Evolutionary conservation across 2,888 invertebrate species (phyloP).

Genomic region (Microctonus brassicae): DNA sequence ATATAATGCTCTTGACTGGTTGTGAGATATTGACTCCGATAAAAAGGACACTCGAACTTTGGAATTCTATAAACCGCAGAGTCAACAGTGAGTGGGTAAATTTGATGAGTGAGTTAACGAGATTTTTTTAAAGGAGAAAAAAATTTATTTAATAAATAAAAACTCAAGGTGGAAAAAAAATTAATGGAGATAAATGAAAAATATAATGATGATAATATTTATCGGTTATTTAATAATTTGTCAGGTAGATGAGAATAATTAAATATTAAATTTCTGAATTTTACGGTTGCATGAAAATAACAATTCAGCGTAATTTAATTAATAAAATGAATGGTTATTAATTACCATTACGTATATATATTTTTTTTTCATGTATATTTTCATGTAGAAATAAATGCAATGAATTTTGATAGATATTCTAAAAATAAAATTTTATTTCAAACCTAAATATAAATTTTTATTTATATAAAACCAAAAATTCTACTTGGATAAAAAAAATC

Average conservation of each 20-base stretch:
- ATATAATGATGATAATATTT: background rate
- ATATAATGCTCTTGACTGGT: background rate
- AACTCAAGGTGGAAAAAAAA: too few species aligned
- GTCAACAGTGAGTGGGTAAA: background rate
- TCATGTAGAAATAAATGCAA: too few species aligned
- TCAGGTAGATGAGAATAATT: conserved; percentile 7
- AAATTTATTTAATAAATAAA: too few species aligned
- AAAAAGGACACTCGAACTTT: conserved; percentile 23
- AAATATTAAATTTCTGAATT: too few species aligned
- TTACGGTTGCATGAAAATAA: conserved; percentile 35
- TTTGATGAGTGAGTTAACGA: conserved; percentile 22
- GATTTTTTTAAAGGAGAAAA: conserved; percentile 5
- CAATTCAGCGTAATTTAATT: conserved; percentile 42
- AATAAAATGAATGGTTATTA: conserved; percentile 43
- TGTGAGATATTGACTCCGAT: conserved; percentile 16
- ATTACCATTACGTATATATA: background rate
- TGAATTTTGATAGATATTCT: too few species aligned
- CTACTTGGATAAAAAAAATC: too few species aligned
- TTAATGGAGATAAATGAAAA: too few species aligned
- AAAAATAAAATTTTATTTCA: too few species aligned
- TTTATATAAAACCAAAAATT: too few species aligned
- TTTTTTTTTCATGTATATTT: background rate
- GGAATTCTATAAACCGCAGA: conserved; percentile 27
- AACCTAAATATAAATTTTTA: too few species aligned
- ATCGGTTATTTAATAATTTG: conserved; percentile 36